These are phyloP conservation scores for Drosophila anomalipes DNA, from an alignment of 2,888 invertebrate genomes.

Conservation along the genomic window DNA sequence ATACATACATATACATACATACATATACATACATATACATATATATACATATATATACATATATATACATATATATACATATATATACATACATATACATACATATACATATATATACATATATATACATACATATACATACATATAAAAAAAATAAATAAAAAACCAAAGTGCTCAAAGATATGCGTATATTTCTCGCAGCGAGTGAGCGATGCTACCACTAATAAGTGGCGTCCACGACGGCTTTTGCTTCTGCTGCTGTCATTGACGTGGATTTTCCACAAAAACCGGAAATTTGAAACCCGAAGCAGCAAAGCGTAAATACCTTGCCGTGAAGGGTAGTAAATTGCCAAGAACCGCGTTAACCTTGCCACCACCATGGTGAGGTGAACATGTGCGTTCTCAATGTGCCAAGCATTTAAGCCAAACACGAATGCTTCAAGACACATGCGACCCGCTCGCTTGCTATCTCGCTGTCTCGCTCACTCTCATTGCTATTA, in stretches of 20 bases:
- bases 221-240: constrained; percentile 39
- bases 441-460: constrained; percentile 58
- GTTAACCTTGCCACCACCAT: constrained; percentile 45
- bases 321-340: constrained; percentile 43
- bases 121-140: no score
- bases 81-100: no score
- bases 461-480: constrained; percentile 1
- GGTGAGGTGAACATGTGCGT: constrained; percentile 50
- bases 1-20: no score
- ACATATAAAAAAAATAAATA: no score
- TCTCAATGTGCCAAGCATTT: constrained; percentile 44
- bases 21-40: no score
- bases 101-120: no score
- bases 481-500: constrained; percentile 40
- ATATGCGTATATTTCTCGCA: constrained; percentile 15
- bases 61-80: no score
- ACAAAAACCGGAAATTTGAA: constrained; percentile 54
- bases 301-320: constrained; percentile 25
- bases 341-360: constrained; percentile 33
- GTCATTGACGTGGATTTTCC: constrained; percentile 55
- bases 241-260: constrained; percentile 28
- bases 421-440: constrained; percentile 48
- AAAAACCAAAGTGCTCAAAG: no score
- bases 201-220: constrained; percentile 27
- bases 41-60: no score